phyloP scores from a whole-genome alignment of 2,113 vertebrate genomes.

The Anser brachyrhynchus region DNA sequence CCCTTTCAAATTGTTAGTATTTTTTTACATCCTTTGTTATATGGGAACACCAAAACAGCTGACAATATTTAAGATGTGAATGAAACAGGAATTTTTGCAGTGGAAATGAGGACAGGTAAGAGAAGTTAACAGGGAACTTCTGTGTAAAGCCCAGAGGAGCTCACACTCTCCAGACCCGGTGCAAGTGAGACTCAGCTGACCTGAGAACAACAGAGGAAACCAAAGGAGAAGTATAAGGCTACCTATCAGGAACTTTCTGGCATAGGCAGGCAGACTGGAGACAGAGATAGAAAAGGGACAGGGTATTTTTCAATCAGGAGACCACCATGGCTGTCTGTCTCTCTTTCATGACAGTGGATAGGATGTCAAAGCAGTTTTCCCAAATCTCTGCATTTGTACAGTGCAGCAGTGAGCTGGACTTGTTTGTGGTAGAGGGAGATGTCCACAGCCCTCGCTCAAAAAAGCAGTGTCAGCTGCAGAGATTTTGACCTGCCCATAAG shows the following conservation, averaged over 20 bases:
- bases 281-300: not conserved
- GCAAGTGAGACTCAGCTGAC: not conserved
- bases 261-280: accelerated
- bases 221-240: not conserved
- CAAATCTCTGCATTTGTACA: not conserved
- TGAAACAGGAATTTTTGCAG: not conserved
- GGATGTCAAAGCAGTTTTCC: not conserved
- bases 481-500: not conserved
- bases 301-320: not conserved
- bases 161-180: no score
- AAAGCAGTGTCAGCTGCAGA: not conserved
- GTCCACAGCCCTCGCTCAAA: not conserved
- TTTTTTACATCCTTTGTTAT: not conserved
- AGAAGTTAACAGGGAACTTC: not conserved
- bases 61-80: not conserved
- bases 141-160: not conserved
- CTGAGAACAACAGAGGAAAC: not conserved
- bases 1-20: not conserved
- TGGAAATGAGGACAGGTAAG: not conserved
- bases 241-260: not conserved
- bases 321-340: accelerated
- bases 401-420: not conserved
- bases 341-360: not conserved
- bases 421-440: not conserved
- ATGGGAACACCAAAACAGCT: not conserved